phyloP scores from a whole-genome alignment of 2,888 invertebrate genomes.

The Periphyllus acericola region DNA sequence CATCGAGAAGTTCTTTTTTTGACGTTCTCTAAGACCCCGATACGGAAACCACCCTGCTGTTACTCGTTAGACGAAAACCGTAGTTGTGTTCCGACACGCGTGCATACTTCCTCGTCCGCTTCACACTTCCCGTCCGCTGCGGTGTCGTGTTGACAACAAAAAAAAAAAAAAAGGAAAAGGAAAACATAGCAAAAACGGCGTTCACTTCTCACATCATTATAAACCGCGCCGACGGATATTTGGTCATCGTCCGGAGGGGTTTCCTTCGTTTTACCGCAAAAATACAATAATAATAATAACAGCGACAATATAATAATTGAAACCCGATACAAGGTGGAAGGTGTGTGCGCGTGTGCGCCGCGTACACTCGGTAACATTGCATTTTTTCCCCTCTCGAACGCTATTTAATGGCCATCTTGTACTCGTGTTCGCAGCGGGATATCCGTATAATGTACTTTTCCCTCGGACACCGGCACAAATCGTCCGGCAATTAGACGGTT shows the following conservation, averaged over 20 bases:
- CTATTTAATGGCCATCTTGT: constrained; percentile 55
- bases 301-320: constrained; percentile 48
- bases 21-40: background rate
- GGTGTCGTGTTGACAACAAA: background rate
- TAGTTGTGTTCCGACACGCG: constrained; percentile 33
- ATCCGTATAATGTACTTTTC: constrained; percentile 2
- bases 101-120: constrained; percentile 2
- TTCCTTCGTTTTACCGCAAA: constrained; percentile 43
- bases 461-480: constrained; percentile 50
- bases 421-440: constrained; percentile 35
- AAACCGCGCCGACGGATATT: constrained; percentile 41
- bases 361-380: background rate
- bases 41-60: background rate
- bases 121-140: constrained; percentile 19
- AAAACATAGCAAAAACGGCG: background rate
- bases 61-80: constrained; percentile 44
- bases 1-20: background rate
- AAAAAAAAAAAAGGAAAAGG: background rate
- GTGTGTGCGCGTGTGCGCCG: constrained; percentile 6
- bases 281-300: background rate
- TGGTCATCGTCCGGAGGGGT: constrained; percentile 49
- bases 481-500: constrained; percentile 56
- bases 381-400: constrained; percentile 13
- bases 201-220: constrained; percentile 44
- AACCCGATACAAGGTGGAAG: constrained; percentile 36